phyloP scores from a whole-genome alignment of 2,888 invertebrate genomes.

The Oeneis ivallda region DNA sequence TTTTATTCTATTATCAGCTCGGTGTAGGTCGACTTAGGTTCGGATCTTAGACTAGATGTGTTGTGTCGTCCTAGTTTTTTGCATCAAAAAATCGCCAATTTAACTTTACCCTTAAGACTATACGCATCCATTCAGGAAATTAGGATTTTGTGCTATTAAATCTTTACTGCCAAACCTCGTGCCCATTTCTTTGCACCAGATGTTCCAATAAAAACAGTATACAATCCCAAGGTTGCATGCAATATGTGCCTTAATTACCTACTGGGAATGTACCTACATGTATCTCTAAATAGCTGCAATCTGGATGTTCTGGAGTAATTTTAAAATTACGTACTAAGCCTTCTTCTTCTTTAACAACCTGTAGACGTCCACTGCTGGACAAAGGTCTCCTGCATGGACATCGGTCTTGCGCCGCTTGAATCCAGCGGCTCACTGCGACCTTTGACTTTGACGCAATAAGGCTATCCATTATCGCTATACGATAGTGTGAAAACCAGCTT shows the following conservation, averaged over 20 bases:
- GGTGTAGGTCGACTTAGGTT: too few species aligned
- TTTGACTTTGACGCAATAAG: neutral
- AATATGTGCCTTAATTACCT: neutral
- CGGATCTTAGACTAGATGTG: too few species aligned
- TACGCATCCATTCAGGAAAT: slow-evolving; percentile 20
- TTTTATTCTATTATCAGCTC: too few species aligned
- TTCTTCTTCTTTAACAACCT: too few species aligned
- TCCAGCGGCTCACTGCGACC: too few species aligned
- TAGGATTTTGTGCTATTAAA: slow-evolving; percentile 32
- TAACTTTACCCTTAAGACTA: neutral
- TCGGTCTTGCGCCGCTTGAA: too few species aligned
- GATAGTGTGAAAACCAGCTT: too few species aligned
- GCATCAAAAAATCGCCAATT: neutral
- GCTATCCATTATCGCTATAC: too few species aligned
- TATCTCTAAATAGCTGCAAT: neutral
- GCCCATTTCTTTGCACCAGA: slow-evolving; percentile 34
- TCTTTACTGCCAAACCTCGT: slow-evolving; percentile 34
- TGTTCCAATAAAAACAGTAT: slow-evolving; percentile 31
- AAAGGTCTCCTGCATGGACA: too few species aligned
- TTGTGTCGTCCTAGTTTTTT: too few species aligned
- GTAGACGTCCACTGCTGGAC: too few species aligned
- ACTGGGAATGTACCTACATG: neutral
- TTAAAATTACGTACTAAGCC: neutral
- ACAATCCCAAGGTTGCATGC: slow-evolving; percentile 28
- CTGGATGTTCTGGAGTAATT: neutral